A percentile compares a stretch with the other conserved stretches of the same genome.
Conservation (phyloP, 2,113 vertebrate genomes). For the Lophius piscatorius region DNA sequence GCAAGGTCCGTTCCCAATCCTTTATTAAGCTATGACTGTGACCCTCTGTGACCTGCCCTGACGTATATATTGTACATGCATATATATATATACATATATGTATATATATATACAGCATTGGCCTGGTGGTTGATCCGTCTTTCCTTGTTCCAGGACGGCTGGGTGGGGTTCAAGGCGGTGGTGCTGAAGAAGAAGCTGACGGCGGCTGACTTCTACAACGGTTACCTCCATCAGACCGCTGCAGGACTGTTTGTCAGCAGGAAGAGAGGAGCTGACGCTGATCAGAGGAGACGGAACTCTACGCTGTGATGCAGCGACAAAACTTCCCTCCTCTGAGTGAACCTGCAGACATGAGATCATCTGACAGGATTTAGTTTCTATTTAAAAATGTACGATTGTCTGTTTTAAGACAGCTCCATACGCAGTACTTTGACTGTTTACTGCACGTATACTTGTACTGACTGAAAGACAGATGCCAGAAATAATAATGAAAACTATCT, state of each 20-base stretch:
- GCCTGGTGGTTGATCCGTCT: neutral
- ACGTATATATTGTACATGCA: too few relatives aligned
- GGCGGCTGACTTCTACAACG: slow-evolving; percentile 93
- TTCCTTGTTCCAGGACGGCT: slow-evolving; percentile 84
- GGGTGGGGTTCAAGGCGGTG: slow-evolving; percentile 87
- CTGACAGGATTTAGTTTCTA: neutral
- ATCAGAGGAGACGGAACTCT: neutral
- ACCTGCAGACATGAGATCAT: neutral
- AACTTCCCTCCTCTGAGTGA: neutral
- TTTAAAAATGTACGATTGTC: slow-evolving; percentile 10
- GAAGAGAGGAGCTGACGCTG: slow-evolving; percentile 26
- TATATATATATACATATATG: too few relatives aligned
- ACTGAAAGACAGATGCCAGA: neutral
- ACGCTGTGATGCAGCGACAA: neutral
- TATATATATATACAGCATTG: too few relatives aligned
- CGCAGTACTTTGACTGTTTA: neutral
- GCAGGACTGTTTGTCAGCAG: slow-evolving; percentile 84
- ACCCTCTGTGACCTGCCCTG: too few relatives aligned
- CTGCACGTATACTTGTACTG: slow-evolving; percentile 2
- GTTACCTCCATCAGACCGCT: slow-evolving; percentile 86
- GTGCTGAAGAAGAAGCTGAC: slow-evolving; percentile 87
- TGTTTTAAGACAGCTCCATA: slow-evolving; percentile 42
- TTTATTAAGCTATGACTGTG: too few relatives aligned
- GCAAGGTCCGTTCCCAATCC: slow-evolving; percentile 83
- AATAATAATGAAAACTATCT: too few relatives aligned